Base-by-base conservation (phyloP, 2,888 invertebrate genomes). In the Saturnia pavonia region DNA sequence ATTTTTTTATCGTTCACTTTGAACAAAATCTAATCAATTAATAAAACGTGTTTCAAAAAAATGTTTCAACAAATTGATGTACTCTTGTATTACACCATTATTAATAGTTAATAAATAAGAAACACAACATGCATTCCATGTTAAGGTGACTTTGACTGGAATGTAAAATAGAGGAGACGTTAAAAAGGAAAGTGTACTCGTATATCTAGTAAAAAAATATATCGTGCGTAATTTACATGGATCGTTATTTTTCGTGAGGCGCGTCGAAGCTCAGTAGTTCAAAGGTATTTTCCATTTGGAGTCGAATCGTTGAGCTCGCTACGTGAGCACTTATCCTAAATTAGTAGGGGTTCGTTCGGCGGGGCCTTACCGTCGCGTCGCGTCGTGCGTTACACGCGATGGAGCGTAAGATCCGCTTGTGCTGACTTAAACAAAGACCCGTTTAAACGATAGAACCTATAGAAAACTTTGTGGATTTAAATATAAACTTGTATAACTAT, bases 291-390 rank as follows among this genome's bases (percentile, higher is more conserved):
- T 81, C 80, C 79, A 85, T 81, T 84, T 74, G 78, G 75, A 82
- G 81, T 80, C 80, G 82, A 85, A 83, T 82, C 83, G 85, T 80
- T 85, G 85, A 85, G 81, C 81, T 77, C 74, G 82, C 80, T 86
- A 88, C 89, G 88, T 89, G 88, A 89, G 87, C 88, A 88, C 89
- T 90, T 90, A 89, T 88, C 88, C 85, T 85, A 88, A 90, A 91
- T 90, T 91, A 90, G 88, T 87, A 85, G 83, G 82, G 82, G 82
- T 82, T 74, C 75, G 76, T 81, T 79, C 78, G 77, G 76, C 78
- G 78, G 72, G 77, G 81, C 85, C 82, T 81, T 80, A 80, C 79
- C 79, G 80, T 34, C 34, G 34, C 34, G 34, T 79, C 78, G 78
- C 79, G 80, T 79, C 78, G 78, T 72, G 75, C 77, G 82, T 80